Base-by-base conservation (phyloP, 1,140 invertebrate species). In the honey bee (Apis mellifera) region DNA sequence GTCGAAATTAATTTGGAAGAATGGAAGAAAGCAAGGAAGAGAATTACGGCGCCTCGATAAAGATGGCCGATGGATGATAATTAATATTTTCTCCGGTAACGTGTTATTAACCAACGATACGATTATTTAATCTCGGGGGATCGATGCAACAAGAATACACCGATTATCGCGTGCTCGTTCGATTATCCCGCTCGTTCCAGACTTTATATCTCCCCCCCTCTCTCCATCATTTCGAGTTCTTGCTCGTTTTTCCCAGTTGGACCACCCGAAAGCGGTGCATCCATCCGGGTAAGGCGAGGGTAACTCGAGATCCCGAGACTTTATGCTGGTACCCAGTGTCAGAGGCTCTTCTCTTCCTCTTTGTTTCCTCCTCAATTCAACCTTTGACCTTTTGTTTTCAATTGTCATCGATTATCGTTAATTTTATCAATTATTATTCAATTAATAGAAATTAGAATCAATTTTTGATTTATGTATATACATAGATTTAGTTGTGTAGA, bases 211-310 rank as follows among this genome's bases (percentile, higher is more conserved):
- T 52, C n/a, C 15, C 32, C 17, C 54, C 23, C 4, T 4, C n/a
- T n/a, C n/a, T n/a, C n/a, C n/a, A n/a, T n/a, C n/a, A n/a, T 54
- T 54, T 54, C n/a, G n/a, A 13, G n/a, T 21, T 68, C 23, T 73
- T 48, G 13, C 64, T 78, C 23, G 54, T 76, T 70, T 73, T 86
- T 79, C 32, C 11, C 2, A 21, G 60, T 13, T 54, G 64, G 89
- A 89, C 86, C 86, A 89, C 84, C 88, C 84, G 66, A 89, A 89
- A 89, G 80, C 23, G 48, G 57, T n/a, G 83, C 73, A 72, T 48
- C 57, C 59, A 66, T 77, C 73, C 75, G 64, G 65, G 76, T 73
- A 59, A 42, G 19, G 70, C 62, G 26, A 60, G 55, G 55, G 82
- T 86, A 87, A 89, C 72, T 82, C 80, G 81, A 89, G 52, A 89